Base-by-base conservation (phyloP, 2,888 invertebrate genomes). In the Eulithis testata region DNA sequence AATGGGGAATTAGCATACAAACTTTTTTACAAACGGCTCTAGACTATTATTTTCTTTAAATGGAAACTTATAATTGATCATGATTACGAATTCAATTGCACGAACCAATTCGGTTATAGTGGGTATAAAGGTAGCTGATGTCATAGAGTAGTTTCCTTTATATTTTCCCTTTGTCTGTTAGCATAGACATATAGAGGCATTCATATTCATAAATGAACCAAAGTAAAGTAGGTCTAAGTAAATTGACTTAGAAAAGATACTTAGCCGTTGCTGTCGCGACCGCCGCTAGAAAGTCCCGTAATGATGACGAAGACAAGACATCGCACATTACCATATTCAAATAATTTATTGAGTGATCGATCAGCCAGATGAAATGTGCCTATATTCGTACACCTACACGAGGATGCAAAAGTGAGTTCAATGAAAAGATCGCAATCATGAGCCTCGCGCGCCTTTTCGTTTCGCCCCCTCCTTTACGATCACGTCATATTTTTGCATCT, bases 341-440 rank as follows among this genome's bases (percentile, higher is more conserved):
- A 69, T 63, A 54, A 66, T 69, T 67, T 59, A 66, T 21, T 68
- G 65, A 72, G 58, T 66, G 69, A 70, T 66, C 50, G 47, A 54
- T 72, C 59, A 63, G 12, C 12, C 58, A 57, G 66, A 70, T 71
- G 64, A 40, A 47, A 68, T 68, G 65, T 50, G 57, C 31, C 55
- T 53, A 40, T 3, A 12, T 53, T 37, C 11, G 37, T 37, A 76
- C 84, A 74, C 86, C 85, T 79, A 84, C 87, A 71, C 66, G 63
- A 67, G 66, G 72, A 74, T 78, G 76, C 83, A 80, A 80, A 82
- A 84, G 78, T 75, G 80, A 80, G 83, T 85, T 85, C 83, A 86
- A 83, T 86, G 86, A 82, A 87, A 84, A 87, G 85, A 88, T 86
- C 76, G 80, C 82, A 86, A 88, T 86, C 87, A 75, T 76, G 65